Evolutionary conservation across 2,888 invertebrate species (phyloP), one percentile per base, ranked within the genome.

Genomic region (Drosophila macrospina): DNA sequence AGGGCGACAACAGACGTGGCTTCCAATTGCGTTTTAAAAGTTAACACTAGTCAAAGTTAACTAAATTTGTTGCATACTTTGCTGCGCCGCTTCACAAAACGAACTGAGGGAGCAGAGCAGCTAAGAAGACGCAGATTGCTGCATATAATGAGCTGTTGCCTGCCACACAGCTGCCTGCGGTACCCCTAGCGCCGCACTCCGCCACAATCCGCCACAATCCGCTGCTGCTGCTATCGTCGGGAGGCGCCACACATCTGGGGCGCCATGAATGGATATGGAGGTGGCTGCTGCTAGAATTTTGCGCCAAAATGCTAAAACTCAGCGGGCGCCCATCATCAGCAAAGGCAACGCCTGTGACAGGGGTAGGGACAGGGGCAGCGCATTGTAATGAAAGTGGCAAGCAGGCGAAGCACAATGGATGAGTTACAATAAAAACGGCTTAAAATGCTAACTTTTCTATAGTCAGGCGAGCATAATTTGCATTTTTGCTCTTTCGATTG

Each of bases 11-110:
- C 42, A 16, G 34, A 45, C 48, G 39, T 24, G 60, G 16, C 20
- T 51, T 30, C 55, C 55, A 55, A 61, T 28, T 69, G 66, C 82
- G 83, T 88, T 84, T 86, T 79, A 83, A 88, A 84, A 84, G 86
- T 88, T 88, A 88, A 79, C 80, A 83, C 86, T 88, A 74, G 83
- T 77, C 74, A 70, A 88, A 83, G 86, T 83, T 83, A 83, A 83
- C 86, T 77, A 88, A 84, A 88, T 86, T 86, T 88, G 86, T 77
- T 83, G 83, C 86, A 84, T 86, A 88, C 83, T 88, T 88, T 74
- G 54, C 88, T 69, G 86, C 80, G 83, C 67, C 80, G 86, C 71
- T 77, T 69, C 88, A 75, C 77, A 83, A 77, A 82, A 86, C 77
- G 82, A 70, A 82, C 83, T 88, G 79, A 84, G 50, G 41, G 32